Base-by-base conservation (phyloP, 2,888 invertebrate genomes). In the Acronicta leporina region DNA sequence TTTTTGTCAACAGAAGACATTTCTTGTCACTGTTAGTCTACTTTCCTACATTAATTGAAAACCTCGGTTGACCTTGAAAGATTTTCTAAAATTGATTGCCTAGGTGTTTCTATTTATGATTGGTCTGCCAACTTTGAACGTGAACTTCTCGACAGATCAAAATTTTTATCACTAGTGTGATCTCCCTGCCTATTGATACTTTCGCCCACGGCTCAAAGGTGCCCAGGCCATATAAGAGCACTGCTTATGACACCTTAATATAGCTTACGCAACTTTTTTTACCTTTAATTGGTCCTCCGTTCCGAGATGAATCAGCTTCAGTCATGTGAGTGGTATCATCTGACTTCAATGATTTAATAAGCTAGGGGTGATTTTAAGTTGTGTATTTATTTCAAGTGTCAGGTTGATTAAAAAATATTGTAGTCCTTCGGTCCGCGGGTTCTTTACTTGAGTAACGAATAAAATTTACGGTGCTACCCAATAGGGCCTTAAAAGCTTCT, bases 261-360 rank as follows among this genome's bases (percentile, higher is more conserved):
- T 62, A 33, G 47, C 15, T 68, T 57, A 46, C 63, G 68, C 27
- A 64, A 71, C 38, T 11, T 56, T 50, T n/a, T 63, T 71, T 72
- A 63, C 56, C 68, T 68, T 72, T 68, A 63, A 68, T 62, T 64
- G 68, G 64, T 52, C 61, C 46, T 64, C 5, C 44, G 46, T 16
- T 40, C 11, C 44, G 13, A 73, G 46, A 68, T 69, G 73, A 71
- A 59, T 65, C 72, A 75, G 38, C 47, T 51, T 61, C 48, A 44
- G 42, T 45, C 46, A 49, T 55, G n/a, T 42, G 60, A 55, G 35
- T 47, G 40, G 14, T 15, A 45, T 11, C 49, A n/a, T 45, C 47
- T 47, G 59, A 54, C 15, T 16, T 16, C 11, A 35, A 42, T 53
- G 57, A 55, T 60, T 57, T 63, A n/a, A 63, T 59, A 61, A 53